Percentiles rank a stretch among this genome's conserved stretches.
Conservation (phyloP, 2,888 invertebrate species). For the Ophraella communa region DNA sequence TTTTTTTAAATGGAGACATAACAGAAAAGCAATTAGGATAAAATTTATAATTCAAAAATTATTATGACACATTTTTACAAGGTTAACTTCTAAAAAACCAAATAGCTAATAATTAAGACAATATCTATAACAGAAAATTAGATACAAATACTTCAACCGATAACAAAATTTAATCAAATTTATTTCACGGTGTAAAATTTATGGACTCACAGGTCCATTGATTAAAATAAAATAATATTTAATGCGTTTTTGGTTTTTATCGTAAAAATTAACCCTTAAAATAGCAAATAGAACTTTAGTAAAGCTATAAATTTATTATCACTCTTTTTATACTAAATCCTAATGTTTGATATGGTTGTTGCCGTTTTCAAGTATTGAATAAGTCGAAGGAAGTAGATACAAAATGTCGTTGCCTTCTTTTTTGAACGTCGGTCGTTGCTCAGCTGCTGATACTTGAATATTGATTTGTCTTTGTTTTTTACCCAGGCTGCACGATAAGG, state of each 20-base stretch:
- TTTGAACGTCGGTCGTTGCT: slow-evolving; percentile 61
- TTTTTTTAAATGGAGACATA: neutral
- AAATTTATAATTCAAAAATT: slow-evolving; percentile 1
- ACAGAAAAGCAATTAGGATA: neutral
- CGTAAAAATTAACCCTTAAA: neutral
- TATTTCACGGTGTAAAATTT: neutral
- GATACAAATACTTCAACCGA: too few relatives aligned
- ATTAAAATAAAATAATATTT: neutral
- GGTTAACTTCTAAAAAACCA: neutral
- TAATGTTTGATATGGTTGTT: slow-evolving; percentile 51
- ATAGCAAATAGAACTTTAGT: neutral
- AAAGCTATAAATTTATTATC: slow-evolving; percentile 8
- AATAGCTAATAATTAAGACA: too few relatives aligned
- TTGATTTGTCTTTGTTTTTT: slow-evolving; percentile 72
- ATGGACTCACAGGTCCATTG: neutral
- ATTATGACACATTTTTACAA: slow-evolving; percentile 6
- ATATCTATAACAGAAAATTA: too few relatives aligned
- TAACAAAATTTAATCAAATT: neutral
- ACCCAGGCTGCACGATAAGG: slow-evolving; percentile 83
- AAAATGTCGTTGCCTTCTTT: slow-evolving; percentile 64
- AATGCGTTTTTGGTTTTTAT: neutral
- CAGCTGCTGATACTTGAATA: slow-evolving; percentile 66
- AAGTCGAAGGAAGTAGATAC: slow-evolving; percentile 63
- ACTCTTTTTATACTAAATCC: slow-evolving; percentile 5
- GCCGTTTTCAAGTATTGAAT: slow-evolving; percentile 60